Base-by-base conservation (phyloP, 1,140 invertebrate genomes). In the Helicorthomorpha holstii region DNA sequence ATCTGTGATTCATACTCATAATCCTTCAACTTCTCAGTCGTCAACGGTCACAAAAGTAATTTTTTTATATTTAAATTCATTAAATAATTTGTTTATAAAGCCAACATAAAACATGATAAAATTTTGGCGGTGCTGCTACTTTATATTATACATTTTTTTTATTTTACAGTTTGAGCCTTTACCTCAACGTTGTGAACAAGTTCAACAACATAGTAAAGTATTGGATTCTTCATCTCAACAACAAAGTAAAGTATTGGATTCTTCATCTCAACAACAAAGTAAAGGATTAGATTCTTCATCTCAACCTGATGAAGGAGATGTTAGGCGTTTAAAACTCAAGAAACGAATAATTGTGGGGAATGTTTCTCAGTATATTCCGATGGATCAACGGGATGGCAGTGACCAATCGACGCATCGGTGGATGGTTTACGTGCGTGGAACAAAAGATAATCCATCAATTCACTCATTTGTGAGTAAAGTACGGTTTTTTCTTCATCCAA, bases 371-470 rank as follows among this genome's bases (percentile, higher is more conserved):
- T 69, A 63, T 52, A 79, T 85, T 29, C 78, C 79, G 1, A 69
- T 74, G 0, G 76, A 80, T 43, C 76, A 75, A 44, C 62, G 76
- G 7, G 73, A 77, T 23, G 77, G 83, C 58, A 73, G 72, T 27
- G 67, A 70, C 54, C 62, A 62, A 43, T 75, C 82, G n/a, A 87
- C 80, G 47, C 85, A 92, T 64, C 89, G 88, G 61, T 92, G 88
- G 88, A 80, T 88, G 67, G 75, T 91, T 47, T 92, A 91, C 68
- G 77, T 91, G 3, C 70, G 82, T 56, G 80, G 78, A 0, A 70
- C 76, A 46, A 75, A 74, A 56, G 70, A 77, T 19, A 66, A 69
- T 46, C 72, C 75, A 2, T 71, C 78, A 48, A 72, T 87, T 52
- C 69, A 75, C 22, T 66, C 75, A 48, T 76, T 79, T 63, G 69